Evolutionary conservation across 2,888 invertebrate genomes (phyloP).

Genomic region (Drosophila falleni): DNA sequence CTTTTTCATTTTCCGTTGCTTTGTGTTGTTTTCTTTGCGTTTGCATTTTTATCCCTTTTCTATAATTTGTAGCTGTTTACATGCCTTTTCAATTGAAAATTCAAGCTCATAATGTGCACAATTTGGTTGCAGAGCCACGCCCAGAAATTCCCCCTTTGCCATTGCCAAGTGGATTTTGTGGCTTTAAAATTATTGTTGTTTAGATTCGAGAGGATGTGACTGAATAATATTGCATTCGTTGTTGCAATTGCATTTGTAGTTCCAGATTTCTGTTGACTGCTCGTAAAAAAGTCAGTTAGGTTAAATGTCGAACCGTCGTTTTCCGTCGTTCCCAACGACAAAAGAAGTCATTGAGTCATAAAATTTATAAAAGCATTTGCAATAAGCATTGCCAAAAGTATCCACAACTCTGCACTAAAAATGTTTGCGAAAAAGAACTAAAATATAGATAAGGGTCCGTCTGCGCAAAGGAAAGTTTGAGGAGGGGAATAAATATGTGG

Average conservation of each 20-base stretch:
- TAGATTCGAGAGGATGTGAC: constrained; percentile 59
- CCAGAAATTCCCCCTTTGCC: constrained; percentile 1
- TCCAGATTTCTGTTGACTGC: constrained; percentile 51
- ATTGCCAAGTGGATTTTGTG: constrained; percentile 46
- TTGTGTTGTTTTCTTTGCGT: constrained; percentile 1
- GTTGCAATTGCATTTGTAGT: constrained; percentile 22
- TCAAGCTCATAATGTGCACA: constrained; percentile 65
- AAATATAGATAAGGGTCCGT: constrained; percentile 19
- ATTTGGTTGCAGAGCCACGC: constrained; percentile 63
- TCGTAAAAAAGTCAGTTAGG: constrained; percentile 59
- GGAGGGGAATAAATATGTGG: constrained; percentile 2
- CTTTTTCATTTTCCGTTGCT: constrained; percentile 57
- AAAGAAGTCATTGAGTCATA: constrained; percentile 71
- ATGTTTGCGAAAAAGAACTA: constrained; percentile 40
- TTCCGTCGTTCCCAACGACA: constrained; percentile 41
- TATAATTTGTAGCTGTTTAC: constrained; percentile 46
- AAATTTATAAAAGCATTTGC: constrained; percentile 76
- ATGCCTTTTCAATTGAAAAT: constrained; percentile 55
- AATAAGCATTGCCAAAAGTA: constrained; percentile 65
- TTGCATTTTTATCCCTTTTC: constrained; percentile 5
- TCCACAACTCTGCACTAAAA: constrained; percentile 59
- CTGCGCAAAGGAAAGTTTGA: constrained; percentile 1
- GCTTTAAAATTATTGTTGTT: constrained; percentile 74
- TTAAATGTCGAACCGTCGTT: constrained; percentile 59
- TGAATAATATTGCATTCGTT: constrained; percentile 42